Conservation (phyloP, 2,888 invertebrate species). For the Dasypolia templi region DNA sequence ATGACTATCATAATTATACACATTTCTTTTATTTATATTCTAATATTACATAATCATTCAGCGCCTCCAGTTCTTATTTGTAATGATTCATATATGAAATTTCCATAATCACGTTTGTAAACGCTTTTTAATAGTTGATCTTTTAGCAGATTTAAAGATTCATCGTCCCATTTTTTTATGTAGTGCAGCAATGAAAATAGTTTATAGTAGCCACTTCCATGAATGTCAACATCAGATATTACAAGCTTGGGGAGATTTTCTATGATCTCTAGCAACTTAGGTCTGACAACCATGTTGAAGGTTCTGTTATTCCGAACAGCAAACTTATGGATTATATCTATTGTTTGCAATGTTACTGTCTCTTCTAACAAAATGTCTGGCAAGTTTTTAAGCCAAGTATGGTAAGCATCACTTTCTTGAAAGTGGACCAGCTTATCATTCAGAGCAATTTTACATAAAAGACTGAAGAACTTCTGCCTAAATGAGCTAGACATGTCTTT, state of each 20-base stretch:
- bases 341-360: slow-evolving; percentile 85
- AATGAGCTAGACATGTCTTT: slow-evolving; percentile 73
- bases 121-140: slow-evolving; percentile 79
- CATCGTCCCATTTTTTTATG: slow-evolving; percentile 84
- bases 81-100: slow-evolving; percentile 84
- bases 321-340: slow-evolving; percentile 91
- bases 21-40: slow-evolving; percentile 49
- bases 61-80: slow-evolving; percentile 77
- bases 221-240: slow-evolving; percentile 81
- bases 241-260: slow-evolving; percentile 82
- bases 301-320: slow-evolving; percentile 88
- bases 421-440: slow-evolving; percentile 83
- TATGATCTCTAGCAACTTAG: slow-evolving; percentile 85
- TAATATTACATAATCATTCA: slow-evolving; percentile 14
- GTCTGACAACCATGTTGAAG: slow-evolving; percentile 87
- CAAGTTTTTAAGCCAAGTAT: slow-evolving; percentile 88
- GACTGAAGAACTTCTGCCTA: slow-evolving; percentile 82
- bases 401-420: slow-evolving; percentile 82
- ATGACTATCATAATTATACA: slow-evolving; percentile 67
- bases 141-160: slow-evolving; percentile 84
- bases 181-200: slow-evolving; percentile 90
- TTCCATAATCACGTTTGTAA: slow-evolving; percentile 80
- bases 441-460: slow-evolving; percentile 85
- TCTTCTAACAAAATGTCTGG: slow-evolving; percentile 90
- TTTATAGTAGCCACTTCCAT: slow-evolving; percentile 85